Evolutionary conservation across 2,888 invertebrate species (phyloP).

Genomic region (Geotrupes spiniger): DNA sequence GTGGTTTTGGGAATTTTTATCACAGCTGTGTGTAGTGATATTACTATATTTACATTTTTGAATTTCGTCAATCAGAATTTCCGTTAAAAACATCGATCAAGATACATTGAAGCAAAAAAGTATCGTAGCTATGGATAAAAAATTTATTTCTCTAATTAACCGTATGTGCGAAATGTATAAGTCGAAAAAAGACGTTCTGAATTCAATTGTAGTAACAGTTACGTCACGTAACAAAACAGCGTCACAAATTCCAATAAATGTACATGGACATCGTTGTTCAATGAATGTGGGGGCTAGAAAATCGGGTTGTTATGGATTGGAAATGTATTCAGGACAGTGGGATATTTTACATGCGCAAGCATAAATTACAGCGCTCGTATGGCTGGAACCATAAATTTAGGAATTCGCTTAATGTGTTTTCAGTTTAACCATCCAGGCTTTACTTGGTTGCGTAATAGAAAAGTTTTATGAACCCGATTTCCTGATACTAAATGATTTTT

Average conservation of each 20-base stretch:
- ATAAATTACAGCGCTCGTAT: conserved; percentile 25
- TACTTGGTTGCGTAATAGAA: conserved; percentile 29
- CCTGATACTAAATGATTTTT: conserved; percentile 18
- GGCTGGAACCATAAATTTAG: conserved; percentile 30
- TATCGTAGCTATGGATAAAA: no score
- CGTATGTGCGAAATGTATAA: no score
- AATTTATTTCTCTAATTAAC: no score
- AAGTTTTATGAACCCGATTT: conserved; percentile 35
- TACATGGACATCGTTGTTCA: neutral
- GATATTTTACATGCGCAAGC: conserved; percentile 26
- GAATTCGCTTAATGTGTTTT: conserved; percentile 38
- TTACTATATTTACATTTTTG: no score
- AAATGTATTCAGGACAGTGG: conserved; percentile 25
- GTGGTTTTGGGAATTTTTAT: no score
- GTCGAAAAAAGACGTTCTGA: no score
- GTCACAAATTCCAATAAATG: conserved; percentile 5
- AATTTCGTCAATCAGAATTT: no score
- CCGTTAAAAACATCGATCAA: no score
- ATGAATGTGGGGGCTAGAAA: neutral
- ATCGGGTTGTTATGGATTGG: conserved; percentile 21
- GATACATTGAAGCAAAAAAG: no score
- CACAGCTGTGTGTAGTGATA: no score
- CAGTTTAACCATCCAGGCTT: conserved; percentile 32
- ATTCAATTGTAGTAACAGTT: no score
- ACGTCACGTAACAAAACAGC: neutral